Base-by-base conservation (phyloP, 1,140 invertebrate species). In the Grapholita molesta region DNA sequence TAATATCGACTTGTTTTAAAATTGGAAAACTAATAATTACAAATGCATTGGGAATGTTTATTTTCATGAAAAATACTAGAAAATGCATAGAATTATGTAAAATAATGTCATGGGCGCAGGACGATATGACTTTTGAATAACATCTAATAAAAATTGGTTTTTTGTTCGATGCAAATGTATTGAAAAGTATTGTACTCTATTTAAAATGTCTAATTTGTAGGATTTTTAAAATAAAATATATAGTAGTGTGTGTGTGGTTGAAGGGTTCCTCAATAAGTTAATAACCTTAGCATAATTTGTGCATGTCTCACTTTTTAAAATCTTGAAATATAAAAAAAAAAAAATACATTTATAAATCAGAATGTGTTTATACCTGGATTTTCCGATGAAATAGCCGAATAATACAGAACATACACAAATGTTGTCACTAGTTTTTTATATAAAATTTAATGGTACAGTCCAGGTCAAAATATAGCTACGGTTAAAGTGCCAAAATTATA, bases 41-140 rank as follows among this genome's bases (percentile, higher is more conserved):
- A 61, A 61, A 61, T 61, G 55, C 55, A 61, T 61, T 28, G 18
- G 55, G 55, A 61, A 61, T 61, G 55, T 61, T 28, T 8, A n/a
- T 12, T 61, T 61, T 61, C 24, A 61, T 61, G 25, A 30, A 61
- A 61, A 61, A 61, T 32, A 57, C 53, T 57, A 21, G 24, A 5
- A 61, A 61, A 61, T 57, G 53, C 53, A 25, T 80, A 80, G 70
- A 67, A 64, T 70, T 79, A 76, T 72, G 74, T 69, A 75, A 57
- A n/a, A 75, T 23, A 74, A 72, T 70, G 69, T 74, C 67, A 71
- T 69, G 72, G 65, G 32, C 15, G 38, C 1, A 35, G 8, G 23
- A 71, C 65, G 73, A 74, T 74, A 69, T 69, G 69, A 67, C 48
- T n/a, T 18, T 9, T 28, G 55, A 66, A 70, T 70, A 66, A 67